phyloP scores from a whole-genome alignment of 2,888 invertebrate genomes.

The Octodonta nipae region DNA sequence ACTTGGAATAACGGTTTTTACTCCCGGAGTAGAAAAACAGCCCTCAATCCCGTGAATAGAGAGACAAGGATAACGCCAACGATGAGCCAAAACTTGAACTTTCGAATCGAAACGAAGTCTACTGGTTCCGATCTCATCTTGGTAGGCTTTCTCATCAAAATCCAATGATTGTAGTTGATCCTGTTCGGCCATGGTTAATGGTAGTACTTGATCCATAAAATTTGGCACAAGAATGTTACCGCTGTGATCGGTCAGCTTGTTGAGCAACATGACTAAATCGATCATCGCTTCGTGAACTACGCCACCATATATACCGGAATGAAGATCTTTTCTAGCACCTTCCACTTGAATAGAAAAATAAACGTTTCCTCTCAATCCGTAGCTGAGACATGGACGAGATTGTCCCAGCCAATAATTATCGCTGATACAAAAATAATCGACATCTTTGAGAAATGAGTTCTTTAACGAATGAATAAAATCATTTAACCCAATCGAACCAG shows the following conservation, averaged over 20 bases:
- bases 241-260: slow-evolving; percentile 68
- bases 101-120: slow-evolving; percentile 66
- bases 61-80: slow-evolving; percentile 88
- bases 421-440: slow-evolving; percentile 93
- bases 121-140: slow-evolving; percentile 53
- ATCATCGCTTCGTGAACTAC: slow-evolving; percentile 88
- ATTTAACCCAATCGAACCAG: slow-evolving; percentile 90
- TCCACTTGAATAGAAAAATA: slow-evolving; percentile 81
- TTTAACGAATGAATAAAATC: slow-evolving; percentile 59
- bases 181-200: slow-evolving; percentile 54
- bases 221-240: slow-evolving; percentile 77
- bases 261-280: slow-evolving; percentile 77
- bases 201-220: slow-evolving; percentile 68
- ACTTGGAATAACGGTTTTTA: slow-evolving; percentile 88
- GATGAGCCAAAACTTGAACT: slow-evolving; percentile 74
- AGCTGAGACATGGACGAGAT: slow-evolving; percentile 89
- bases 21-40: slow-evolving; percentile 86
- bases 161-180: slow-evolving; percentile 69
- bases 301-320: slow-evolving; percentile 92
- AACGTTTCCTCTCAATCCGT: slow-evolving; percentile 85
- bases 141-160: slow-evolving; percentile 70
- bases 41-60: slow-evolving; percentile 86
- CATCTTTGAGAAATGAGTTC: slow-evolving; percentile 64
- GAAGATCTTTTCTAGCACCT: slow-evolving; percentile 83
- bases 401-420: slow-evolving; percentile 98